Base-by-base conservation (phyloP, 2,113 vertebrate species). In the Formicarius rufipectus region DNA sequence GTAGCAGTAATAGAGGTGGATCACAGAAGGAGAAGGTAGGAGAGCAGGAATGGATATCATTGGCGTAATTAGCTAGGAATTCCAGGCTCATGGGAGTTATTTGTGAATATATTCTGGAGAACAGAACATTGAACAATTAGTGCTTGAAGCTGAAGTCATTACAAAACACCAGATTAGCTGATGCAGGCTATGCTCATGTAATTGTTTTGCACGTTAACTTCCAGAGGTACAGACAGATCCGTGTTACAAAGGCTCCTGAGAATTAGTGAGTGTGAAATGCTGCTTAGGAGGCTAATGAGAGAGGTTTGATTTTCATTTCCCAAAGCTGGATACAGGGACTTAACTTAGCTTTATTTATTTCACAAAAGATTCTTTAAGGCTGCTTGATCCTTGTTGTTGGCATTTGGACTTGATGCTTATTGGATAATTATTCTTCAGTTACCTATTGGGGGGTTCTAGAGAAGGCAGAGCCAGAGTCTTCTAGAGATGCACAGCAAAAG, bases 261-360 rank as follows among this genome's bases (percentile, higher is more conserved):
- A 83, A 62, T 77, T 11, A 83, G 23, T 30, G 76, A 85, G 59
- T 85, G 74, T 78, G 87, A 72, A 95, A 89, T 94, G 49, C 69
- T 92, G 27, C 81, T 75, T 89, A 82, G 73, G 4, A 91, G 47
- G 50, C 74, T 94, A 85, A 91, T 83, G 47, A 90, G 69, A 68
- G 66, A 85, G 71, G 67, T 83, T 62, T 73, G 58, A 59, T 74
- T 90, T 88, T 88, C 15, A 52, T 88, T 94, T 85, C 55, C 55
- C 59, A 42, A 73, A 86, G 63, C 55, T 47, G 45, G 13, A 27
- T 64, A 33, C 5, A 84, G 50, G 5, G 59, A 58, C 12, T 79
- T 87, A 33, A 60, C 18, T 63, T n/a, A 39, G 45, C 77, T 89
- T 92, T 68, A 71, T 85, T 81, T 88, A 71, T 90, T 96, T 90